A percentile compares a stretch with the other conserved stretches of the same genome.
These are phyloP conservation scores for Planiliza haematocheilus DNA, from an alignment of 2,113 vertebrate genomes.

Conservation along the genomic window DNA sequence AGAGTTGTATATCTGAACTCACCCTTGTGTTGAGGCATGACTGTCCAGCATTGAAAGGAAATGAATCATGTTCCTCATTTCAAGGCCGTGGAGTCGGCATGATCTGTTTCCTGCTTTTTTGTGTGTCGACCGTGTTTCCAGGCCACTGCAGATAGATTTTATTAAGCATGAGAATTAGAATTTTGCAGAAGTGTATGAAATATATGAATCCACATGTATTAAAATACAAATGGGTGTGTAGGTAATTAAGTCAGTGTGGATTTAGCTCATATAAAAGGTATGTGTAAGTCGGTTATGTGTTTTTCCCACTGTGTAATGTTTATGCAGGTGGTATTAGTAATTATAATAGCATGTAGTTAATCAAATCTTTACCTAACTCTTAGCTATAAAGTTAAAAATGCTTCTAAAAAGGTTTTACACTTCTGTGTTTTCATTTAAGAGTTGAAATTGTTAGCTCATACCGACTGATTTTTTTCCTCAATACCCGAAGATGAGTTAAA, in stretches of 20 bases:
- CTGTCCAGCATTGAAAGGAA: constrained; percentile 71
- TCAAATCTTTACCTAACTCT: constrained; percentile 6
- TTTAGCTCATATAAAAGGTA: constrained; percentile 21
- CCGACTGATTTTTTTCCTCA: neutral
- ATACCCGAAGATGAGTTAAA: neutral
- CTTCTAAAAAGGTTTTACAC: neutral
- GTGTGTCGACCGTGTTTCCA: constrained; percentile 52
- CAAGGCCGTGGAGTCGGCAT: constrained; percentile 65
- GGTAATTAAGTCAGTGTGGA: neutral
- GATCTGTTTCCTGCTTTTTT: constrained; percentile 74
- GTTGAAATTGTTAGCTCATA: neutral
- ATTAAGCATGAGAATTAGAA: neutral
- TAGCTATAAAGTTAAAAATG: constrained; percentile 11
- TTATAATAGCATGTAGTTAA: constrained; percentile 10
- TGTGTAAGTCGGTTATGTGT: constrained; percentile 14
- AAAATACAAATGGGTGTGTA: neutral
- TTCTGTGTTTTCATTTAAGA: neutral
- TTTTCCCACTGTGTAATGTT: constrained; percentile 7
- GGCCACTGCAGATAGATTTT: constrained; percentile 50
- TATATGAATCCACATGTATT: neutral
- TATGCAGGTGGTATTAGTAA: constrained; percentile 27
- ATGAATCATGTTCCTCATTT: constrained; percentile 83
- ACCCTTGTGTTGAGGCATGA: constrained; percentile 45
- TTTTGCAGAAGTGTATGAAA: neutral
- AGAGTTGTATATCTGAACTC: constrained; percentile 34